A percentile compares a stretch with the other conserved stretches of the same genome.
phyloP scores from a whole-genome alignment of 1,140 invertebrate genomes.

The Scaptomyza graminum region DNA sequence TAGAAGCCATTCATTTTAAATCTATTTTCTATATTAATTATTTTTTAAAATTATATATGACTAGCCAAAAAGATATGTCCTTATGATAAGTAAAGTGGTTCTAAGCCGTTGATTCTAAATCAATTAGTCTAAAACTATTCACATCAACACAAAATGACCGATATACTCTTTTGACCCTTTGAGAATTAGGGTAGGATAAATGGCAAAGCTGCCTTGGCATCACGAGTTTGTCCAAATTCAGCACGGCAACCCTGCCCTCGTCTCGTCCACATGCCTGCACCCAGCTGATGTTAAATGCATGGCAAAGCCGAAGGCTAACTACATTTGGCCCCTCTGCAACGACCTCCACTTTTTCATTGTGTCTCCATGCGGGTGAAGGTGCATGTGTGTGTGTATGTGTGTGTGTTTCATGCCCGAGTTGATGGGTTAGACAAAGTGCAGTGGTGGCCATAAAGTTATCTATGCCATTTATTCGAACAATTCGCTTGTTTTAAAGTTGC shows the following conservation, averaged over 20 bases:
- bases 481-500: constrained; percentile 70
- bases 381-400: constrained; percentile 37
- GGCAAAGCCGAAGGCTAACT: constrained; percentile 75
- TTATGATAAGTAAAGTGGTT: too few species aligned
- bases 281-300: constrained; percentile 71
- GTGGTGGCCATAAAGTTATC: constrained; percentile 73
- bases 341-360: constrained; percentile 13
- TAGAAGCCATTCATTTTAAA: too few species aligned
- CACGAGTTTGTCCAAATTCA: constrained; percentile 49
- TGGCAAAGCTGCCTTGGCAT: constrained; percentile 38
- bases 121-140: background rate
- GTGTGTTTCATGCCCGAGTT: constrained; percentile 22
- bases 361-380: background rate
- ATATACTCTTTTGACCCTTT: background rate
- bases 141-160: background rate
- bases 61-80: too few species aligned
- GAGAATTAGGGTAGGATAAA: background rate
- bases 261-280: constrained; percentile 27
- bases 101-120: too few species aligned
- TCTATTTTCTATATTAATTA: too few species aligned
- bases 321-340: constrained; percentile 58
- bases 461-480: constrained; percentile 72
- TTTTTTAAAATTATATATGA: too few species aligned
- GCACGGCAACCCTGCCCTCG: background rate
- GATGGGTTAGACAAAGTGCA: constrained; percentile 72